phyloP scores from a whole-genome alignment of 2,888 invertebrate genomes.

The Stramonita haemastoma region DNA sequence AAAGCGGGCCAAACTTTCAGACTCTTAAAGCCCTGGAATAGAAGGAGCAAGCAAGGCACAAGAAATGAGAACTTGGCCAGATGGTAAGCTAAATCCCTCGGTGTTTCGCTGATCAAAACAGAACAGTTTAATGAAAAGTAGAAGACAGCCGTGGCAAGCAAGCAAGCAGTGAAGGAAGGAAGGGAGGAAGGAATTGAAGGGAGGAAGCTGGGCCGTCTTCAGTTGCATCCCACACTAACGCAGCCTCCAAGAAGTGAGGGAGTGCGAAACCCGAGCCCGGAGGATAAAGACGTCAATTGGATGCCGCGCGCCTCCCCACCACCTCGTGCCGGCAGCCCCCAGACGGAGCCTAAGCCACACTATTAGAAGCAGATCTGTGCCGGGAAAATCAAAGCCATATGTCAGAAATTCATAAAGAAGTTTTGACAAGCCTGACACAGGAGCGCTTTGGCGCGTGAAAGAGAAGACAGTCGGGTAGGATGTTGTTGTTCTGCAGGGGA shows the following conservation, averaged over 20 bases:
- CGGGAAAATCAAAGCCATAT: constrained; percentile 35
- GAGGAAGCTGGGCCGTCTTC: background rate
- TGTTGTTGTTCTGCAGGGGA: background rate
- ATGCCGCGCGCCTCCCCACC: background rate
- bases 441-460: constrained; percentile 26
- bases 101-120: background rate
- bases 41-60: background rate
- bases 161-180: background rate
- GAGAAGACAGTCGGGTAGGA: background rate
- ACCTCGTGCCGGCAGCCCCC: constrained; percentile 1
- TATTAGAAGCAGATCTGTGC: constrained; percentile 25
- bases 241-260: background rate
- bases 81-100: background rate
- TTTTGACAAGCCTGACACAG: constrained; percentile 35
- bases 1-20: no score
- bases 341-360: constrained; percentile 27
- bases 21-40: background rate
- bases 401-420: constrained; percentile 38
- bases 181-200: background rate
- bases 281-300: constrained; percentile 34
- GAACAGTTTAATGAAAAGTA: constrained; percentile 23
- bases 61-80: background rate
- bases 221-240: background rate
- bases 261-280: constrained; percentile 37
- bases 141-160: background rate